Evolutionary conservation across 2,888 invertebrate species (phyloP).

Genomic region (Diadegma fenestrale): DNA sequence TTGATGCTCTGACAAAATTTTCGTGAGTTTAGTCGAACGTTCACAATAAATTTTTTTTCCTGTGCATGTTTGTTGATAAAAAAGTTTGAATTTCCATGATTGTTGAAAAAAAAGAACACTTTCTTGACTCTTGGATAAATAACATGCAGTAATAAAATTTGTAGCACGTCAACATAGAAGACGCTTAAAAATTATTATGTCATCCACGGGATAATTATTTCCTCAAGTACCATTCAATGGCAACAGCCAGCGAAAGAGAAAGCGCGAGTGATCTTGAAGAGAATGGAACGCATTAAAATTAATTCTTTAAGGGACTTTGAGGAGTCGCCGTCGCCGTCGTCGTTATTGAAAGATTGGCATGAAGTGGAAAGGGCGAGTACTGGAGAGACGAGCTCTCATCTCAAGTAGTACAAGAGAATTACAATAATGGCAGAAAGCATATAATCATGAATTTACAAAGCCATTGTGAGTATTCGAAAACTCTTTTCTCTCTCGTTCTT

Average conservation of each 20-base stretch:
- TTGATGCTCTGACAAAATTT: too few species aligned
- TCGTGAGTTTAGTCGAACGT: too few species aligned
- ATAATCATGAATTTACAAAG: conserved; percentile 63
- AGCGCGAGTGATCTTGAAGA: conserved; percentile 36
- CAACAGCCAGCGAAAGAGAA: conserved; percentile 27
- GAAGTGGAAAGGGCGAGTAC: conserved; percentile 61
- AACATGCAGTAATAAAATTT: conserved; percentile 34
- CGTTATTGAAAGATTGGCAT: conserved; percentile 72
- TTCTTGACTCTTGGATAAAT: conserved; percentile 16
- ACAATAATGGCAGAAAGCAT: conserved; percentile 63
- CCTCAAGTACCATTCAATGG: conserved; percentile 69
- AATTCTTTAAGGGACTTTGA: conserved; percentile 68
- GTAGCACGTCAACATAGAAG: conserved; percentile 22
- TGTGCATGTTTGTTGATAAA: conserved; percentile 8
- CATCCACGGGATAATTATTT: conserved; percentile 69
- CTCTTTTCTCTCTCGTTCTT: conserved; percentile 26
- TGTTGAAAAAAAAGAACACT: neutral
- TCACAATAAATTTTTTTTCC: too few species aligned
- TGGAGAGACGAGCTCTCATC: conserved; percentile 58
- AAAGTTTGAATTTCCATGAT: neutral
- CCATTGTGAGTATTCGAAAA: conserved; percentile 51
- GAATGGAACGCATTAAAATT: conserved; percentile 68
- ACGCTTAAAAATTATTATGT: conserved; percentile 62
- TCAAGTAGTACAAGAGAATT: conserved; percentile 65
- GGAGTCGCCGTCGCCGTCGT: conserved; percentile 53